Evolutionary conservation across 1,140 invertebrate species (phyloP), one percentile per base, ranked within the genome.

Genomic region (Caenorhabditis tropicalis): DNA sequence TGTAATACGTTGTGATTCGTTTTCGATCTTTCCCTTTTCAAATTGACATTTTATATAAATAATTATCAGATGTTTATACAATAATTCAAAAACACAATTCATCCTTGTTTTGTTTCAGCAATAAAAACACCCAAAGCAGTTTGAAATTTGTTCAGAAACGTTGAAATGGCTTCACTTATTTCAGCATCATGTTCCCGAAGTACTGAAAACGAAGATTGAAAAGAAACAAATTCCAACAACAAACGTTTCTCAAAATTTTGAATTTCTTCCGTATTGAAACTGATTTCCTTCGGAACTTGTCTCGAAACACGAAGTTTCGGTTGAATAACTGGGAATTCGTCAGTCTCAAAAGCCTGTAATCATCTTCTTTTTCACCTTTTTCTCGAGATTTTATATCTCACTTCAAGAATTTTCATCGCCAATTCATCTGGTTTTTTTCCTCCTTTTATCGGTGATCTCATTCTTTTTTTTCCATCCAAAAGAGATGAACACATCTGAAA

Each of bases 281-380:
- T n/a, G 43, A n/a, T 51, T 70, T 16, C 36, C 24, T n/a, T 29
- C 19, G 27, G 16, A 21, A n/a, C 31, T n/a, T 70, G 60, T 70
- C 60, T 21, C 9, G 31, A 4, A 10, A 70, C 36, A 36, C 60
- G 60, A 36, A n/a, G n/a, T n/a, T n/a, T n/a, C n/a, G 9, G 15
- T n/a, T 60, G 56, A 31, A 29, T 9, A 60, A 70, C 24, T 39
- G 60, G 60, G 31, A 58, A 70, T 33, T 70, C 60, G n/a, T 70
- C 60, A 19, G 36, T 70, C 4, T 70, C 29, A n/a, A 70, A 70
- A 36, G n/a, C 31, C 60, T 70, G 60, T 36, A 70, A 36, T 0
- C n/a, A 51, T 7, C 9, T 4, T 4, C 3, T 58, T 29, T 29
- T n/a, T n/a, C n/a, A n/a, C n/a, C n/a, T n/a, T n/a, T n/a, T 60